Evolutionary conservation across 2,888 invertebrate genomes (phyloP).

Genomic region (Dryadula phaetusa): DNA sequence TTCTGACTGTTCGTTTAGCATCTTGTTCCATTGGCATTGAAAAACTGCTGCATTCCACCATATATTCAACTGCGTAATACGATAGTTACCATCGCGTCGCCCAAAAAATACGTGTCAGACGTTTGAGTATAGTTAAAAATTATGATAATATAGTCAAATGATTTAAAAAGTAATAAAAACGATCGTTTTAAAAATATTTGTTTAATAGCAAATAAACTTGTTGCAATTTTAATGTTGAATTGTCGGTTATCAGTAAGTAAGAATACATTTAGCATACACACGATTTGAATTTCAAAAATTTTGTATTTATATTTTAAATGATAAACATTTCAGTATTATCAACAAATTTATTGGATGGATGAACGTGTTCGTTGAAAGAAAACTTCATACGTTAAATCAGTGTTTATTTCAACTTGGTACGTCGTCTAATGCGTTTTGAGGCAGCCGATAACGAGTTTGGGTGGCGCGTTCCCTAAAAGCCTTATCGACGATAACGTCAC

Average conservation of each 20-base stretch:
- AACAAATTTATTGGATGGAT: constrained; percentile 73
- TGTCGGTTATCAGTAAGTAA: not conserved
- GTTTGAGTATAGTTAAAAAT: no score
- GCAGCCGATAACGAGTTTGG: constrained; percentile 74
- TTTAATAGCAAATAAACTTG: no score
- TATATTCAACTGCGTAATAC: constrained; percentile 4
- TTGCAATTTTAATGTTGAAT: not conserved
- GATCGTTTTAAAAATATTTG: no score
- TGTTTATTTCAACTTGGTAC: constrained; percentile 68
- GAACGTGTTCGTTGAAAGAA: constrained; percentile 61
- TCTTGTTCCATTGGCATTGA: not conserved
- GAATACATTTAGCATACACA: not conserved
- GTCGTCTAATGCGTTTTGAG: constrained; percentile 69
- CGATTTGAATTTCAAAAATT: constrained; percentile 22
- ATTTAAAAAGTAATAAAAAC: no score
- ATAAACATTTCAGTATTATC: constrained; percentile 75
- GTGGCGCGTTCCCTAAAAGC: constrained; percentile 69
- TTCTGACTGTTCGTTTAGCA: constrained; percentile 55
- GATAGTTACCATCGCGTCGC: not conserved
- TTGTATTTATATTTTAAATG: constrained; percentile 47
- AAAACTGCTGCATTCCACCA: not conserved
- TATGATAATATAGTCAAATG: no score
- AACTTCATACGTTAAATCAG: constrained; percentile 73
- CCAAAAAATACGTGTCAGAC: not conserved
- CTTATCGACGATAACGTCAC: constrained; percentile 59